Evolutionary conservation across 2,113 vertebrate species (phyloP).

Genomic region (Etheostoma spectabile): DNA sequence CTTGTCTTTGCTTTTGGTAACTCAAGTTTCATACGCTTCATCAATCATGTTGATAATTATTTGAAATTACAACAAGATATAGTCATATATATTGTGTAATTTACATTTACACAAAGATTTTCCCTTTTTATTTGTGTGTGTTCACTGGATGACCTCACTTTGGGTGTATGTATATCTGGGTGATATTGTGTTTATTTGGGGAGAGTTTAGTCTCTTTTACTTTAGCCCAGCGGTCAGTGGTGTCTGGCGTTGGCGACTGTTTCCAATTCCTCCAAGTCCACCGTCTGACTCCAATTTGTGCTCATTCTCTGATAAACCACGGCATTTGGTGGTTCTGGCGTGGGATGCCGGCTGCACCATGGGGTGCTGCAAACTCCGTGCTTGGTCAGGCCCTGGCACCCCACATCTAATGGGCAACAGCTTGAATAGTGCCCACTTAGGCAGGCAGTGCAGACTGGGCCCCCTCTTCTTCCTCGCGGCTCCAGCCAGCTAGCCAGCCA

Average conservation of each 20-base stretch:
- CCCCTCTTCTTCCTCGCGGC: slow-evolving; percentile 74
- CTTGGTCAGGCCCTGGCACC: slow-evolving; percentile 84
- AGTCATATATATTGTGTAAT: not conserved
- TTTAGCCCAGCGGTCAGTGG: slow-evolving; percentile 60
- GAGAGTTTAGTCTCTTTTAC: slow-evolving; percentile 44
- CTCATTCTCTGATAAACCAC: slow-evolving; percentile 83
- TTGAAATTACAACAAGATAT: not conserved
- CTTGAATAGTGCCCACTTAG: slow-evolving; percentile 90
- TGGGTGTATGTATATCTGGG: slow-evolving; percentile 5
- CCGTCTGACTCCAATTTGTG: slow-evolving; percentile 86
- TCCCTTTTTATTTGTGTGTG: not conserved
- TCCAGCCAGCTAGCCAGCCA: slow-evolving; percentile 78
- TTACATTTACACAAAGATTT: not conserved
- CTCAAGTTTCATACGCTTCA: not conserved
- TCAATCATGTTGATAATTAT: not conserved
- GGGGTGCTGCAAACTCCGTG: slow-evolving; percentile 86
- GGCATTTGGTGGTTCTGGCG: slow-evolving; percentile 89
- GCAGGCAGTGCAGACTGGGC: slow-evolving; percentile 77
- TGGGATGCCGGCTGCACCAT: slow-evolving; percentile 79
- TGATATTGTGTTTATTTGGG: slow-evolving; percentile 36
- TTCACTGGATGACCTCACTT: not conserved
- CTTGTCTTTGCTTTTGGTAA: not conserved
- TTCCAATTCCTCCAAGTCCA: slow-evolving; percentile 81
- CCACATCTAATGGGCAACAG: slow-evolving; percentile 88
- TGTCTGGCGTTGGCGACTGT: slow-evolving; percentile 69